Evolutionary conservation across 2,113 vertebrate species (phyloP).

Genomic region (Rhea americana): DNA sequence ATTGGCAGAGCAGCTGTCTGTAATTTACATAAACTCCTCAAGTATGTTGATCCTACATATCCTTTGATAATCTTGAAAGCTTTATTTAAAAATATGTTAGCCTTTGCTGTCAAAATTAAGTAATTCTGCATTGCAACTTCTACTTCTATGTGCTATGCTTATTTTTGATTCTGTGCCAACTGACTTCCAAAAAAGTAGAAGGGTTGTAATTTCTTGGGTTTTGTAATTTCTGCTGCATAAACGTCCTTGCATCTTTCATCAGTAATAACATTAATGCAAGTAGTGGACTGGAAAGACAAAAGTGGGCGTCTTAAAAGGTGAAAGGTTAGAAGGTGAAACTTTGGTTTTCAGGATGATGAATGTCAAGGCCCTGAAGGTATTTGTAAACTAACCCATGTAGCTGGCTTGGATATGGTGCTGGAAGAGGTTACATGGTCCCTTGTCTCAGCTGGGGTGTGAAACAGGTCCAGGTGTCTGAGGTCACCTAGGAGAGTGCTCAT

Average conservation of each 20-base stretch:
- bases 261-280: background rate
- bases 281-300: background rate
- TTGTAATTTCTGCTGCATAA: background rate
- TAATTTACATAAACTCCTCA: background rate
- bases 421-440: background rate
- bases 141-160: background rate
- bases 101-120: background rate
- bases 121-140: background rate
- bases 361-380: background rate
- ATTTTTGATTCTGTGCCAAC: background rate
- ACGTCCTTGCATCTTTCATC: background rate
- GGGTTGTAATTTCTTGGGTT: background rate
- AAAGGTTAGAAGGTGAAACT: background rate
- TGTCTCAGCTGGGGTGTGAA: background rate
- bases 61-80: background rate
- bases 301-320: too few relatives aligned
- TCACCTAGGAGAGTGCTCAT: accelerated
- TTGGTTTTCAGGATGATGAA: background rate
- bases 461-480: background rate
- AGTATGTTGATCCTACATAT: background rate
- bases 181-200: background rate
- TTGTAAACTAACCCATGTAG: background rate
- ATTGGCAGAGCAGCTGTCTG: background rate
- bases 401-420: background rate
- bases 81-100: background rate